phyloP scores from a whole-genome alignment of 2,113 vertebrate species.

The Daphoenositta chrysoptera region DNA sequence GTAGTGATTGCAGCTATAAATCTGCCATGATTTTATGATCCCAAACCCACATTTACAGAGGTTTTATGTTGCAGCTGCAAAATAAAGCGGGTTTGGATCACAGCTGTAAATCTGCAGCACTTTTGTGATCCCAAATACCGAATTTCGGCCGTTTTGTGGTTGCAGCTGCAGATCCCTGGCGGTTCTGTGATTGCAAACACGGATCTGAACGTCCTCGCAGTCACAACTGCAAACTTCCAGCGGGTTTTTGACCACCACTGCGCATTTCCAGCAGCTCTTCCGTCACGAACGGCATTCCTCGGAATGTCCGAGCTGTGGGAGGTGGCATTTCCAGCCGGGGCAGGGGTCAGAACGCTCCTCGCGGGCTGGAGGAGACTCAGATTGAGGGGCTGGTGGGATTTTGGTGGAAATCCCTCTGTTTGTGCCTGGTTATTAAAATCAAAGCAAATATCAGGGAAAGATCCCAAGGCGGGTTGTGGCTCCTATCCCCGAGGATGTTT shows the following conservation, averaged over 20 bases:
- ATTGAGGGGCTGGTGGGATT: background rate
- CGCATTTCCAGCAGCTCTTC: background rate
- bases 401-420: background rate
- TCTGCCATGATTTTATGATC: no score
- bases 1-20: rapidly evolving
- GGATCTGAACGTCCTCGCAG: background rate
- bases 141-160: background rate
- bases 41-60: rapidly evolving
- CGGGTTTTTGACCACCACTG: background rate
- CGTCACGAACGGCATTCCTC: rapidly evolving
- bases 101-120: background rate
- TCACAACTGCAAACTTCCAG: background rate
- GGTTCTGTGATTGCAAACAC: rapidly evolving
- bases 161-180: background rate
- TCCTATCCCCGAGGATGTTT: background rate
- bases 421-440: background rate
- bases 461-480: background rate
- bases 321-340: background rate
- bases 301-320: background rate
- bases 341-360: background rate
- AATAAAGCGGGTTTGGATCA: background rate
- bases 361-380: background rate
- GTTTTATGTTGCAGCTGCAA: no score
- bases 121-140: no score
- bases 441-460: background rate